Conservation (phyloP, 2,113 vertebrate genomes). For the Sclerurus mexicanus region DNA sequence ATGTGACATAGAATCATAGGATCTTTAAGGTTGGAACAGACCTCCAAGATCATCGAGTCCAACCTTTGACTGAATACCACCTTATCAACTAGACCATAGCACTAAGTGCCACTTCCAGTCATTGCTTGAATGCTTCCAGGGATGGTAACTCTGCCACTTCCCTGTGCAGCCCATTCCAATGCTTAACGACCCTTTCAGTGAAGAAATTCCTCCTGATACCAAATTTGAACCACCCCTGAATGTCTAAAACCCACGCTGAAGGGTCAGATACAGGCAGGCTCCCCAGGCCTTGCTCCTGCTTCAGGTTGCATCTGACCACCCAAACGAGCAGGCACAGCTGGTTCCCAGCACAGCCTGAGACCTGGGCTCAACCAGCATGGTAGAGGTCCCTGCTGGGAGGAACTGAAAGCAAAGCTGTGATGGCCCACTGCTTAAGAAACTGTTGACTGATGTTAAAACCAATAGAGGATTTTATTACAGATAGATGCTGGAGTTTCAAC, state of each 20-base stretch:
- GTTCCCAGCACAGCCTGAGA: neutral
- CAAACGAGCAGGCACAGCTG: neutral
- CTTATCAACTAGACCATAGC: neutral
- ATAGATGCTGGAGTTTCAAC: neutral
- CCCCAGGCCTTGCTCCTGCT: neutral
- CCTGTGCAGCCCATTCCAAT: neutral
- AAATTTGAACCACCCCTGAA: neutral
- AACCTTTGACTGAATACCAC: neutral
- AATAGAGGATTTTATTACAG: neutral
- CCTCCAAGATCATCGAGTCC: neutral
- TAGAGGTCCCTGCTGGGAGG: neutral
- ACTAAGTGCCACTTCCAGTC: accelerated
- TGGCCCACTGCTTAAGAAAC: neutral
- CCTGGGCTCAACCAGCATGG: neutral
- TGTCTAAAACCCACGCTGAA: neutral
- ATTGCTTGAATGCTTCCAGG: neutral
- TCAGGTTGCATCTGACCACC: accelerated
- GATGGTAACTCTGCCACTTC: neutral
- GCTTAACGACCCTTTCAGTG: neutral
- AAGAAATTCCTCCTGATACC: neutral
- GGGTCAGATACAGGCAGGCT: accelerated
- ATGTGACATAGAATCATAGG: neutral
- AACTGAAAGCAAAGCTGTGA: neutral
- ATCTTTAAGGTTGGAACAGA: neutral
- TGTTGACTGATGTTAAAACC: neutral